Evolutionary conservation across 1,140 invertebrate species (phyloP), one percentile per base, ranked within the genome.

Genomic region (Drosophila persimilis): DNA sequence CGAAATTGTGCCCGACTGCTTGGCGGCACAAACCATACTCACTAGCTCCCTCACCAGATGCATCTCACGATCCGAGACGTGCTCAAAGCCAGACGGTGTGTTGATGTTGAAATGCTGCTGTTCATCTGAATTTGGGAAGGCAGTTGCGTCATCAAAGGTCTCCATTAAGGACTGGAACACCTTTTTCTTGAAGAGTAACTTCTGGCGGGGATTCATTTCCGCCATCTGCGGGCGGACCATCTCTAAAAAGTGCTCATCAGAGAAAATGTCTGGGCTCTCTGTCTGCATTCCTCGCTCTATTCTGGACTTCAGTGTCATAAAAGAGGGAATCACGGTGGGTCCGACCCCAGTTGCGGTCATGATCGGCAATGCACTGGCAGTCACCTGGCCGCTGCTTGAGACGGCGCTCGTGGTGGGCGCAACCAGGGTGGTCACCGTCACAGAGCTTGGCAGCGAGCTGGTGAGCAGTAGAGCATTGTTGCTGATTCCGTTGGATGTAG

Each of bases 61-160:
- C 35, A 88, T 41, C 26, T 88, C 83, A 9, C 50, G 39, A 20
- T 67, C 62, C 2, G 63, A 44, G 15, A 88, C 50, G 8, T 79
- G 55, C 39, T 89, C 83, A 7, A 66, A 73, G 6, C 66, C 79
- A 3, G 84, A 79, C 0, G 83, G 83, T 0, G 83, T 88, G 47
- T 88, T 88, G 1, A 88, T 89, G 15, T 89, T 88, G 6, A 88
- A 89, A 6, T 88, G 83, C 52, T 88, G 83, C n/a, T 67, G 46
- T 1, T 88, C 78, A 0, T 78, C 75, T n/a, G 56, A 56, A 7
- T 11, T 35, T 0, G 83, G 83, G 15, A 90, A 90, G 29, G 86
- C 81, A n/a, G 70, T 81, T 51, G 66, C 79, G 57, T 83, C 88
- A 3, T 90, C 88, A n/a, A 90, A 90, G 3, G 77, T 90, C 54